Evolutionary conservation across 2,113 vertebrate species (phyloP).

Genomic region (Colaptes auratus): DNA sequence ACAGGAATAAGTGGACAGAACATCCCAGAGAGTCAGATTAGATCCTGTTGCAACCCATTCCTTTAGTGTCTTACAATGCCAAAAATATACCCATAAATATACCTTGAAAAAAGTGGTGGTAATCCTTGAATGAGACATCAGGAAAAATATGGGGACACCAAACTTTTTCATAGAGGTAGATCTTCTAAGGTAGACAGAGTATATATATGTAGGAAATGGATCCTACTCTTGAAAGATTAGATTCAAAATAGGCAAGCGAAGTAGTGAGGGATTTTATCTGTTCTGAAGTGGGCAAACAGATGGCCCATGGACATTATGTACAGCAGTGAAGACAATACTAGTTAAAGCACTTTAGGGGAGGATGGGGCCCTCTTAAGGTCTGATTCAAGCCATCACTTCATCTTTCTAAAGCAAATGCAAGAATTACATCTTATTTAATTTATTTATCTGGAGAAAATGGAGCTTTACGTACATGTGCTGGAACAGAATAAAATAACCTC

Average conservation of each 20-base stretch:
- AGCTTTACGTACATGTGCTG: constrained; percentile 41
- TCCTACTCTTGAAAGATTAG: not conserved
- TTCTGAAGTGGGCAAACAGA: not conserved
- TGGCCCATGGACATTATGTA: not conserved
- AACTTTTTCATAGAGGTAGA: not conserved
- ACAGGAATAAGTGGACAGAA: not conserved
- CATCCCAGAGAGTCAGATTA: not conserved
- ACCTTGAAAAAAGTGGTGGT: not conserved
- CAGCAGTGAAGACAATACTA: not conserved
- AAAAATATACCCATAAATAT: not conserved
- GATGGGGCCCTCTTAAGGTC: not conserved
- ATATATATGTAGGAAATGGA: not conserved
- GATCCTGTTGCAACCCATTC: not conserved
- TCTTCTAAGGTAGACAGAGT: not conserved
- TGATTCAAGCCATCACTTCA: not conserved
- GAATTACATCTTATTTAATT: constrained; percentile 28
- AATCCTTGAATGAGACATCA: too few relatives aligned
- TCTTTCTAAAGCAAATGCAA: constrained; percentile 33
- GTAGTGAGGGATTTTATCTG: not conserved
- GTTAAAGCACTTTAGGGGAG: not conserved
- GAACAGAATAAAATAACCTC: constrained; percentile 25
- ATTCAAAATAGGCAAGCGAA: not conserved
- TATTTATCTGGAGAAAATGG: constrained; percentile 26
- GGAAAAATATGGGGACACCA: not conserved
- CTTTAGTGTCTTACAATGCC: not conserved